Percentiles rank a stretch among this genome's conserved stretches.
phyloP scores from a whole-genome alignment of 2,888 invertebrate species.

The Lepidocyrtinus sp. region DNA sequence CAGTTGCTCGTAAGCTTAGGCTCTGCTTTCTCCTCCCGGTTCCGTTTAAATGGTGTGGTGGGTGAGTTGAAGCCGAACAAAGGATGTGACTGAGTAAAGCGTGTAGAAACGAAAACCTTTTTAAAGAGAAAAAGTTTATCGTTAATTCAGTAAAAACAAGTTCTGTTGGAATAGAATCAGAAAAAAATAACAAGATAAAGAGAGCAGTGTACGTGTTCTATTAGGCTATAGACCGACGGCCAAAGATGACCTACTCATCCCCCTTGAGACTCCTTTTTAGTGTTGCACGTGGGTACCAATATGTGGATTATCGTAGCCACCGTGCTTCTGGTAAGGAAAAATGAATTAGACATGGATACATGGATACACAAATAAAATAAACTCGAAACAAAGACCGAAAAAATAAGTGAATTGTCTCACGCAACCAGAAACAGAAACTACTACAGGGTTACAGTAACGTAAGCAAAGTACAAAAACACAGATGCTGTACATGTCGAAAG shows the following conservation, averaged over 20 bases:
- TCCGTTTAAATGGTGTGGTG: neutral
- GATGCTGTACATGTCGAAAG: too few species aligned
- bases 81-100: neutral
- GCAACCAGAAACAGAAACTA: neutral
- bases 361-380: neutral
- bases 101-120: neutral
- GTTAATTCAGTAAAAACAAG: neutral
- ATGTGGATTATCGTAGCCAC: conserved; percentile 59
- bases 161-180: too few species aligned
- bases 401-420: neutral
- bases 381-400: neutral
- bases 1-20: neutral
- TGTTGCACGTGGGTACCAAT: conserved; percentile 48
- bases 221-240: neutral
- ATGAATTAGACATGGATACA: neutral
- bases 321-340: conserved; percentile 48
- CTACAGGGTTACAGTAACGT: too few species aligned
- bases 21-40: neutral
- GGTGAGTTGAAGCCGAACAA: neutral
- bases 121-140: neutral
- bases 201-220: neutral
- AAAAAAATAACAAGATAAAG: too few species aligned
- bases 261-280: conserved; percentile 42
- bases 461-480: too few species aligned
- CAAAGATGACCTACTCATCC: conserved; percentile 50